These are phyloP conservation scores for Magallana ariakensis DNA, from an alignment of 1,140 invertebrate genomes.

Conservation along the genomic window DNA sequence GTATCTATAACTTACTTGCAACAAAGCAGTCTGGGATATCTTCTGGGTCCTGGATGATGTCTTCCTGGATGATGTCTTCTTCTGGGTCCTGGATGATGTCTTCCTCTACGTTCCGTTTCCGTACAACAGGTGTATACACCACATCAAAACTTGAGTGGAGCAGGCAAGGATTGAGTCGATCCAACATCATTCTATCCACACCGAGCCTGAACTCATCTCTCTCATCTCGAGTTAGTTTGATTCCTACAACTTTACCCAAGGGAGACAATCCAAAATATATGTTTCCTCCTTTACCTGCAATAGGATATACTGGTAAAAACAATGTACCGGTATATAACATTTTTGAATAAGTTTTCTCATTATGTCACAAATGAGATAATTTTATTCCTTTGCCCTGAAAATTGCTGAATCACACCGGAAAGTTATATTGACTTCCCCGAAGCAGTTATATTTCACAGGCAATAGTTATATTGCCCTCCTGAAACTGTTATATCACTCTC, in stretches of 20 bases:
- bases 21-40: conserved; percentile 41
- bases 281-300: conserved; percentile 60
- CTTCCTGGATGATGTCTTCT: neutral
- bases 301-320: neutral
- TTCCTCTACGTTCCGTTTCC: neutral
- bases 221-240: conserved; percentile 57
- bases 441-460: too few species aligned
- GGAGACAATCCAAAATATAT: conserved; percentile 63
- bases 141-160: conserved; percentile 58
- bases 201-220: conserved; percentile 60
- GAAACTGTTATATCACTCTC: too few species aligned
- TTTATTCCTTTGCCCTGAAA: too few species aligned
- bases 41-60: neutral
- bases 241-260: conserved; percentile 47
- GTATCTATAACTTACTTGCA: conserved; percentile 38
- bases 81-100: neutral
- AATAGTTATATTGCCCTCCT: too few species aligned
- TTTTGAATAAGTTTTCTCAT: too few species aligned
- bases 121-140: conserved; percentile 46
- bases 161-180: conserved; percentile 49
- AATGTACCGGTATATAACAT: too few species aligned
- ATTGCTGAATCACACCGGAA: too few species aligned
- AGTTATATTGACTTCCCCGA: too few species aligned
- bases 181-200: conserved; percentile 59
- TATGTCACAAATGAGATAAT: too few species aligned